Conservation (phyloP, 1,140 invertebrate genomes). For the Bombus polaris region DNA sequence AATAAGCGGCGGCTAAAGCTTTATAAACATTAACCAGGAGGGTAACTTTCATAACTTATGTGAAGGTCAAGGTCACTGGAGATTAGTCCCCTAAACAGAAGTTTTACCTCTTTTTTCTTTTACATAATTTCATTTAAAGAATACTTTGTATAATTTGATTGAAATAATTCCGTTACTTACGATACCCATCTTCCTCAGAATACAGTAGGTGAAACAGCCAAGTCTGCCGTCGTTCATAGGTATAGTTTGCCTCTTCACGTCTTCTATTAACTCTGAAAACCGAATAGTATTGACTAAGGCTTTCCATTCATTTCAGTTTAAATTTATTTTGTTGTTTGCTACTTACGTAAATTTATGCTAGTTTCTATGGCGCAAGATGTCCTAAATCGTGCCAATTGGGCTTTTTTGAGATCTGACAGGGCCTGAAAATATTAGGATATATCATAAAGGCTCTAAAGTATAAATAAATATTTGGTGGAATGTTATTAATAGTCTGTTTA, state of each 20-base stretch:
- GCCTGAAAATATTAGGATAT: slow-evolving; percentile 43
- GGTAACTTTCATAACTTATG: no score
- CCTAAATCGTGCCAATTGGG: background rate
- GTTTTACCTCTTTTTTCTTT: no score
- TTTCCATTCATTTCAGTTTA: background rate
- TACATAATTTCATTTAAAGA: background rate
- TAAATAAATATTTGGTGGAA: background rate
- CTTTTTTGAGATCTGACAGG: slow-evolving; percentile 28
- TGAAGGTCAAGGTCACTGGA: no score
- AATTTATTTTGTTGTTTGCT: background rate
- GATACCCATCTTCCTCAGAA: background rate
- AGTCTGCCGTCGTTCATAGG: background rate
- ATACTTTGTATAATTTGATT: background rate
- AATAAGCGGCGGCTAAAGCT: no score
- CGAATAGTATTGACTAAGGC: background rate
- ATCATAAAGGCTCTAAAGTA: background rate
- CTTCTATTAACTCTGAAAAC: background rate
- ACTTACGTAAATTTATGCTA: background rate
- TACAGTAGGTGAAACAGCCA: background rate
- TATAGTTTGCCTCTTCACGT: background rate
- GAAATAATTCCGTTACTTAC: background rate
- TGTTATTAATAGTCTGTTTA: background rate
- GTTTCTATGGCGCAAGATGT: background rate
- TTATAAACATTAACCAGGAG: no score
- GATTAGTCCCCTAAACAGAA: no score